Evolutionary conservation across 2,797 vertebrate species (phyloP), one percentile per base, ranked within the genome.

Genomic region (Dicrostonyx torquatus): DNA sequence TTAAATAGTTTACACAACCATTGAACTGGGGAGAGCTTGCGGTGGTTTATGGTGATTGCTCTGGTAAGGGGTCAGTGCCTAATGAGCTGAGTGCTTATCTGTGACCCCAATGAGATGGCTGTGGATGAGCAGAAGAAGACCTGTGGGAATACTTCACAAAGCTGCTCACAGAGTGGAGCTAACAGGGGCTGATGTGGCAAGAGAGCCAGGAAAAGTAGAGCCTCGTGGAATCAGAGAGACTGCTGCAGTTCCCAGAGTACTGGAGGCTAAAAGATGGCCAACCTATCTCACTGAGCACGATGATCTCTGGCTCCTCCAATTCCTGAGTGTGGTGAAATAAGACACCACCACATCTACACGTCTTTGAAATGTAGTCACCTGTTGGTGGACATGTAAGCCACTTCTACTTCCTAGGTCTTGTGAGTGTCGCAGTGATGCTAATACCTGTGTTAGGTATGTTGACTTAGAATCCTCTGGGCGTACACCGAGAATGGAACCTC

Each of bases 61-160:
- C 91, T 95, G 78, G 94, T 94, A 72, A 94, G 96, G 94, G 97
- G 95, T 97, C 97, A 97, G 91, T 31, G 84, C 94, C 96, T 97
- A 97, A 97, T 97, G 95, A 96, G 96, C 87, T 89, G 96, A 89
- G 95, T 95, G 94, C 84, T 97, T 97, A 93, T 87, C 94, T 97
- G 95, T 94, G 97, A 97, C 96, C 96, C 95, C 9, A 22, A 83
- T 96, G 96, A 95, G 94, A 95, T 84, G 94, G 84, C 93, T 95
- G 70, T 90, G 95, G 97, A 94, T 87, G 97, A 97, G 70, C 87
- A 90, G 91, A 88, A 96, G 89, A 87, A 89, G 93, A 50, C 96
- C 85, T 2, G 45, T 15, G 97, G 95, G 97, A 96, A 95, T 72
- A 84, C 31, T 97, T 94, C 93, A 94, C 77, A 29, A 26, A 92